Evolutionary conservation across 2,888 invertebrate species (phyloP), one percentile per base, ranked within the genome.

Genomic region (Polydrusus pterygomalis): DNA sequence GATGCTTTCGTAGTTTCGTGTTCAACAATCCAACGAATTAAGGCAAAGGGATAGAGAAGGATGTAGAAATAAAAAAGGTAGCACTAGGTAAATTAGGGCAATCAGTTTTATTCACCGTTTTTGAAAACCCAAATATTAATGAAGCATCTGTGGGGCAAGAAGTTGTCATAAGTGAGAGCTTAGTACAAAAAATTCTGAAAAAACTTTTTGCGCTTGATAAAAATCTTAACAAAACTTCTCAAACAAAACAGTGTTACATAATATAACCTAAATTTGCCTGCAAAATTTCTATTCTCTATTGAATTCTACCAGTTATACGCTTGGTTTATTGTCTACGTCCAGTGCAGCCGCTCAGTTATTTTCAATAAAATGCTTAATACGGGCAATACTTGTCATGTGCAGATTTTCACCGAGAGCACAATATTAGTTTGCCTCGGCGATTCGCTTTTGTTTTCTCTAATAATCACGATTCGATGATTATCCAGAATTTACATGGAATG

Each of bases 381-480:
- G 60, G 62, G 49, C 60, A 73, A 67, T 73, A 73, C 73, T 73
- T 73, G 73, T 73, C 68, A 60, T 68, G 73, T 73, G 73, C 73
- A 73, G 73, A 68, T 73, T 73, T 72, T 72, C 72, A 64, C 17
- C 20, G 56, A 45, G 45, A 43, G 30, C 43, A 30, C 30, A 58
- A 56, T 56, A 56, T 72, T 45, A 54, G 72, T 65, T 43, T 43
- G 43, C 30, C 40, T 72, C 40, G 56, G 30, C 56, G 45, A 64
- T 58, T 65, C 51, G 20, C 65, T 65, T 72, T 51, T 54, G 34
- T 70, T 70, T 63, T 18, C 62, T 45, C 45, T 70, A 43, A 43
- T 54, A 51, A 63, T 62, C 54, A 63, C 51, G 40, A 51, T 18
- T 20, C 63, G 40, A 38, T 63, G 38, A 63, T 54, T 62, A 60